phyloP scores from a whole-genome alignment of 30 jellyfish, hydroid and myxozoan species.

The Aurelia sp. region DNA sequence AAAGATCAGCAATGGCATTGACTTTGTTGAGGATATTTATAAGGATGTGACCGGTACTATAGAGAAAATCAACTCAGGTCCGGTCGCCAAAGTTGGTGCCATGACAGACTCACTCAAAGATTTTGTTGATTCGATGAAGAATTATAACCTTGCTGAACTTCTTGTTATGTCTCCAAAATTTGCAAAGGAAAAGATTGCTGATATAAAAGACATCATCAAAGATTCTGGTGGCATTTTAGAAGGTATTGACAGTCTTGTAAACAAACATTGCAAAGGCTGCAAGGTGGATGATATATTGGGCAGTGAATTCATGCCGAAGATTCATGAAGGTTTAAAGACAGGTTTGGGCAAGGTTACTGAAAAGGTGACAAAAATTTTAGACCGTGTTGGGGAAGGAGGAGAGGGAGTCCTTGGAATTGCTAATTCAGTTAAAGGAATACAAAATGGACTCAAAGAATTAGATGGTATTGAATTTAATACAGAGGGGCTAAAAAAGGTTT shows the following conservation, averaged over 20 bases:
- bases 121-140: conserved; percentile 73
- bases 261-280: conserved; percentile 78
- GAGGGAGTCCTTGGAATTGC: conserved; percentile 52
- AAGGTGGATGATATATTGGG: conserved; percentile 77
- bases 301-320: conserved; percentile 44
- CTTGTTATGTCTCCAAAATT: conserved; percentile 86
- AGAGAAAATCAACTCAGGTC: conserved; percentile 77
- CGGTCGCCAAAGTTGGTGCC: conserved; percentile 89
- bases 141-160: conserved; percentile 79
- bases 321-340: conserved; percentile 33
- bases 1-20: conserved; percentile 74
- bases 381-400: conserved; percentile 81
- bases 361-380: conserved; percentile 66
- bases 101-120: conserved; percentile 81
- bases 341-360: conserved; percentile 67
- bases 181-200: conserved; percentile 85
- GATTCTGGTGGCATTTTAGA: conserved; percentile 81
- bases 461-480: conserved; percentile 57
- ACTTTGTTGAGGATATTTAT: conserved; percentile 58
- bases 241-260: conserved; percentile 48
- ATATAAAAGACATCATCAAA: conserved; percentile 75
- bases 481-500: conserved; percentile 70
- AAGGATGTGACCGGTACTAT: conserved; percentile 71
- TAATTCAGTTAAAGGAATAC: conserved; percentile 74
- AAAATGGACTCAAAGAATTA: conserved; percentile 39